Evolutionary conservation across 2,113 vertebrate genomes (phyloP), one percentile per base, ranked within the genome.

Genomic region (Megaceryle torquata): DNA sequence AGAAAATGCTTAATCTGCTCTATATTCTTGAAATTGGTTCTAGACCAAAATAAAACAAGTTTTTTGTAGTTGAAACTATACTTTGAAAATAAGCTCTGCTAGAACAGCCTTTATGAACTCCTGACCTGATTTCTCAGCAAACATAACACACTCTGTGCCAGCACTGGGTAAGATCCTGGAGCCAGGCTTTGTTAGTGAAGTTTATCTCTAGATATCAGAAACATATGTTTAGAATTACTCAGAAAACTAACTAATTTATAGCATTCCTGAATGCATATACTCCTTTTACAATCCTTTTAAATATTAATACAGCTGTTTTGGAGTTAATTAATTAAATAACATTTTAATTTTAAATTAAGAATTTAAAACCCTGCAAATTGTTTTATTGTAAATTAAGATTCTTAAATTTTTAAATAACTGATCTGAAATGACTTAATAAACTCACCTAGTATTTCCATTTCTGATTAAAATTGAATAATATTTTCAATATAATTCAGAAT

Each of bases 1-100:
- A 94, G 76, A 86, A 96, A 93, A 95, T 25, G 63, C 46, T 82
- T 82, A 54, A 88, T 88, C 71, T 91, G 46, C 50, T 94, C 28
- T 50, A 86, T 44, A 79, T 69, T 84, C 86, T 94, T 84, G 28
- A 79, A 85, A 95, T 26, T 86, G 57, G 53, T 80, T 83, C 86
- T 88, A 82, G 31, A 94, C 16, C 37, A 92, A 94, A 95, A 87
- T 79, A 91, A 95, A 88, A 61, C 63, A 94, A 81, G 57, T 24
- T 19, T 74, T 91, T 93, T 72, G 33, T 67, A 89, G 84, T 4
- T 77, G 71, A 87, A 93, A 84, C 25, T 54, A 74, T 51, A 56
- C 33, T 91, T 81, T 82, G 72, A 94, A 93, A 93, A 92, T 74
- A 91, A 72, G 13, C 46, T 71, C 51, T 75, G 72, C 60, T 75